Evolutionary conservation across 2,888 invertebrate genomes (phyloP).

Genomic region (Agrilus mali): DNA sequence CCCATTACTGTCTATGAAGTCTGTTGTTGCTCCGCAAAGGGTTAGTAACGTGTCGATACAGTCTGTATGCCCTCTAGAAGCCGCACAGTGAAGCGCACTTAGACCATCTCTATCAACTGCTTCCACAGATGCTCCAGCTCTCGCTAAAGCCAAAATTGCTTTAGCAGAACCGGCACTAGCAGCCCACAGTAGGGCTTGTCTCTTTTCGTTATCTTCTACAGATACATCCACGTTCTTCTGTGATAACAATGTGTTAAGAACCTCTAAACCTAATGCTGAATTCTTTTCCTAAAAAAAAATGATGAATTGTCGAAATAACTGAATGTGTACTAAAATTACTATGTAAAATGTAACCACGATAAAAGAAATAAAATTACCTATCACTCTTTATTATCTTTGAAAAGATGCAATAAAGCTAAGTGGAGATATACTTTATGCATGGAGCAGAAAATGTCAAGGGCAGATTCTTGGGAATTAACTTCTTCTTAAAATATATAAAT

Average conservation of each 20-base stretch:
- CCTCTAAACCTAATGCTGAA: constrained; percentile 56
- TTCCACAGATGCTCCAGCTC: constrained; percentile 73
- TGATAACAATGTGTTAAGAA: constrained; percentile 64
- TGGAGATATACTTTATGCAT: too few relatives aligned
- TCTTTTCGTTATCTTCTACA: constrained; percentile 80
- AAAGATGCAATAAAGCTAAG: too few relatives aligned
- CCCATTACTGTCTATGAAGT: constrained; percentile 84
- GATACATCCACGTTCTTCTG: constrained; percentile 70
- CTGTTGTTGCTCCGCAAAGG: constrained; percentile 77
- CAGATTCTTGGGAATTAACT: too few relatives aligned
- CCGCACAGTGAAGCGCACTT: constrained; percentile 93
- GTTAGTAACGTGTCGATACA: constrained; percentile 81
- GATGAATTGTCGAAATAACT: too few relatives aligned
- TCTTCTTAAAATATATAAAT: too few relatives aligned
- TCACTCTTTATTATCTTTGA: too few relatives aligned
- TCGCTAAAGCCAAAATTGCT: constrained; percentile 77
- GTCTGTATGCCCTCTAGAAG: constrained; percentile 88
- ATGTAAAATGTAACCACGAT: too few relatives aligned
- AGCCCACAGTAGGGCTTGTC: constrained; percentile 94
- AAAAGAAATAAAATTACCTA: too few relatives aligned
- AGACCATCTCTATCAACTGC: constrained; percentile 85
- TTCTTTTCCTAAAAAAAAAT: constrained; percentile 26
- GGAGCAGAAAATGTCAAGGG: too few relatives aligned
- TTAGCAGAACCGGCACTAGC: constrained; percentile 92
- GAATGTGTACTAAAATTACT: too few relatives aligned